phyloP scores from a whole-genome alignment of 2,113 vertebrate genomes.

The Lycocorax pyrrhopterus region DNA sequence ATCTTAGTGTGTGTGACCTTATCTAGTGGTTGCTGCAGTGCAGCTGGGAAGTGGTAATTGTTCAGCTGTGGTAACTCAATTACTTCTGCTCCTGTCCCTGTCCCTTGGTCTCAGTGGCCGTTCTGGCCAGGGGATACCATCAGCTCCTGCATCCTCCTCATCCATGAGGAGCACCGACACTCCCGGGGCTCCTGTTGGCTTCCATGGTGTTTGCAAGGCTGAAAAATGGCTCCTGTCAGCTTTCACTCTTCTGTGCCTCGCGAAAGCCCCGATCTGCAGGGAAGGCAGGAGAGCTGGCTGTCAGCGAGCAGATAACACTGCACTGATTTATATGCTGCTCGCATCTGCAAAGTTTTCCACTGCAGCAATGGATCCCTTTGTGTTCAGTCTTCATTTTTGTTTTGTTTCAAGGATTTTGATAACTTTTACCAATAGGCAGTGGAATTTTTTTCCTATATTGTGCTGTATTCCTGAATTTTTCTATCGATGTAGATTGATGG shows the following conservation, averaged over 20 bases:
- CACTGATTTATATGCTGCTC: background rate
- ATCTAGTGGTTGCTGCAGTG: background rate
- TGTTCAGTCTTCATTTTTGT: background rate
- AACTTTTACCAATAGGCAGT: background rate
- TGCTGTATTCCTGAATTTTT: background rate
- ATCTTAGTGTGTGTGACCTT: background rate
- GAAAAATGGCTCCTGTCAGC: constrained; percentile 23
- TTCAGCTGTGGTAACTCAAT: background rate
- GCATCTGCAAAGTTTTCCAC: constrained; percentile 8
- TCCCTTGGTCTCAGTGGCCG: background rate
- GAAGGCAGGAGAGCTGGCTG: constrained; percentile 1
- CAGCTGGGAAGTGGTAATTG: background rate
- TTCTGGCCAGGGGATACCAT: background rate
- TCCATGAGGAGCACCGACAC: fast-evolving
- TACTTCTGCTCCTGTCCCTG: background rate
- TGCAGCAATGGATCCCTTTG: background rate
- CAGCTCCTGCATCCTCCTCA: background rate
- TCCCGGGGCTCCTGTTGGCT: background rate
- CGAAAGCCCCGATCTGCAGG: background rate
- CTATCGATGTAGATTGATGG: background rate
- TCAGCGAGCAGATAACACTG: background rate
- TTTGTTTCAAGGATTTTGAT: background rate
- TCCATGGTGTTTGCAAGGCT: background rate
- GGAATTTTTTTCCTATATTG: background rate
- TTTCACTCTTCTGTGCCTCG: background rate